Percentiles rank a stretch among this genome's conserved stretches.
phyloP scores from a whole-genome alignment of 2,797 vertebrate species.

The Lindbergichthys nudifrons region DNA sequence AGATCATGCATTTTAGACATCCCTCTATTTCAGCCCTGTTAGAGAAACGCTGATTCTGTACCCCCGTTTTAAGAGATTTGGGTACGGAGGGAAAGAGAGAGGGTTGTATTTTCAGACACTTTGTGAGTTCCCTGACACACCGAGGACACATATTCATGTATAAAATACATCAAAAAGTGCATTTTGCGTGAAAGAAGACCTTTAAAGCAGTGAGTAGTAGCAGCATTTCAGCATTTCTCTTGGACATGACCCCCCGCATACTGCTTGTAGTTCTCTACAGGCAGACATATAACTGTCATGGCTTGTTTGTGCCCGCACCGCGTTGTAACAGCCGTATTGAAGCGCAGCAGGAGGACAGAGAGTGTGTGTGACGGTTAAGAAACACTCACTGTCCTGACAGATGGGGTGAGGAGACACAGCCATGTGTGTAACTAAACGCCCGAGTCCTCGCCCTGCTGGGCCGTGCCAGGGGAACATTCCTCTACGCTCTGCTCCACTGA shows the following conservation, averaged over 20 bases:
- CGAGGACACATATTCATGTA: too few species aligned
- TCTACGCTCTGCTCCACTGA: conserved; percentile 72
- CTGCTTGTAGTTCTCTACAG: conserved; percentile 1
- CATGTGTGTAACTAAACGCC: conserved; percentile 70
- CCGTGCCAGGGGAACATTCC: conserved; percentile 69
- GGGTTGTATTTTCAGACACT: too few species aligned
- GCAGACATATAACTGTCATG: conserved; percentile 24
- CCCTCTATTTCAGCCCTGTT: too few species aligned
- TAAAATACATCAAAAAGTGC: too few species aligned
- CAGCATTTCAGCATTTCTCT: conserved; percentile 13
- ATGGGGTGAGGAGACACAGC: conserved; percentile 69
- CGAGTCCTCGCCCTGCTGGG: conserved; percentile 64
- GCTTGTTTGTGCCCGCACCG: conserved; percentile 46
- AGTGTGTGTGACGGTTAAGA: conserved; percentile 42
- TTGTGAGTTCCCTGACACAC: too few species aligned
- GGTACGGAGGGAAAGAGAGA: too few species aligned
- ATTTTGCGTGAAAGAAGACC: neutral
- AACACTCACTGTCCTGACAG: conserved; percentile 53
- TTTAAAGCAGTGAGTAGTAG: conserved; percentile 7
- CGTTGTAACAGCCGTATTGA: conserved; percentile 39
- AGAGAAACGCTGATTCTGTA: too few species aligned
- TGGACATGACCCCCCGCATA: conserved; percentile 31
- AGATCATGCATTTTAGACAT: too few species aligned
- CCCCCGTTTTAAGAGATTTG: too few species aligned
- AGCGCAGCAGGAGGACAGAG: conserved; percentile 35